Percentiles rank a stretch among this genome's conserved stretches.
Conservation (phyloP, 2,888 invertebrate genomes). For the Notodonta dromedarius region DNA sequence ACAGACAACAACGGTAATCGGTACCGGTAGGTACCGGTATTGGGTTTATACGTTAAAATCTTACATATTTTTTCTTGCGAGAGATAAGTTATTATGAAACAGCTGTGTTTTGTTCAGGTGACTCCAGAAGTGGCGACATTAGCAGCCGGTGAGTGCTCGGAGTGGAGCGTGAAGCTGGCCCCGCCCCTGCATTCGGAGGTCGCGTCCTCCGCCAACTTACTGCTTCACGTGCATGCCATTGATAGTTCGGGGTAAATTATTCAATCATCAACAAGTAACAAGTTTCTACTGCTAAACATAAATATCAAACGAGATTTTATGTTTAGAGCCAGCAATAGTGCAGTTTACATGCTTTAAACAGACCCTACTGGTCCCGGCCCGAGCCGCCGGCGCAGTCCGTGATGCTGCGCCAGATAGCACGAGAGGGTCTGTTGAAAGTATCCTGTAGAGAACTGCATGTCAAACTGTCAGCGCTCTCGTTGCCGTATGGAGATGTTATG, state of each 20-base stretch:
- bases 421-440: conserved; percentile 35
- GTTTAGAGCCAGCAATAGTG: too few relatives aligned
- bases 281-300: too few relatives aligned
- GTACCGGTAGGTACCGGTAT: too few relatives aligned
- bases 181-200: conserved; percentile 18
- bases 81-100: too few relatives aligned
- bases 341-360: conserved; percentile 14
- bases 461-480: conserved; percentile 52
- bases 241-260: conserved; percentile 36
- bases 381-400: conserved; percentile 44
- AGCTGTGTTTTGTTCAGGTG: conserved; percentile 35
- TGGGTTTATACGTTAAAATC: too few relatives aligned
- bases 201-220: conserved; percentile 33
- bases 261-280: neutral
- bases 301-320: too few relatives aligned
- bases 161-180: conserved; percentile 41
- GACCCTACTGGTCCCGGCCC: conserved; percentile 52
- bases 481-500: conserved; percentile 47
- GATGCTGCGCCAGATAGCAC: conserved; percentile 36
- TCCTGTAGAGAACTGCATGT: conserved; percentile 45
- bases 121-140: conserved; percentile 37
- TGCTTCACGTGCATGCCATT: conserved; percentile 41
- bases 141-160: conserved; percentile 32
- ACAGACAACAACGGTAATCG: neutral
- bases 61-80: too few relatives aligned